A percentile compares a stretch with the other conserved stretches of the same genome.
Evolutionary conservation across 2,888 invertebrate species (phyloP).

Genomic region (Chironomus riparius): DNA sequence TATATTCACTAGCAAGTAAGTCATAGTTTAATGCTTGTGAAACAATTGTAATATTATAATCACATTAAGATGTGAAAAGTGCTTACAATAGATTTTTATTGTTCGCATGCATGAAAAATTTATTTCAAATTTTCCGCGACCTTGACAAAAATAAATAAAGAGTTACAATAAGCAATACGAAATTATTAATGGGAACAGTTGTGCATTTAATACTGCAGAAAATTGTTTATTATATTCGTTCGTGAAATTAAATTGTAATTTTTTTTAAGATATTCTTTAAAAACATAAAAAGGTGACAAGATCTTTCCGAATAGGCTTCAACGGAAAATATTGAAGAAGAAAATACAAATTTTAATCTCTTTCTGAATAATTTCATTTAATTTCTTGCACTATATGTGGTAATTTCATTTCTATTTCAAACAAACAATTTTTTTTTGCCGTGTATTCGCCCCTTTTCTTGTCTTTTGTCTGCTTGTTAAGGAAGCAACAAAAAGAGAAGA

Average conservation of each 20-base stretch:
- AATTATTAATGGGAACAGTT: not conserved
- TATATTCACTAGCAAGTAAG: not conserved
- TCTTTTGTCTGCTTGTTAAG: not conserved
- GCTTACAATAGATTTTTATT: not conserved
- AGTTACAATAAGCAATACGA: not conserved
- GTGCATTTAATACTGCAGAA: not conserved
- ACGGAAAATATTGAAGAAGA: no score
- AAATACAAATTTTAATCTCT: conserved; percentile 4
- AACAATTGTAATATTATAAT: conserved; percentile 4
- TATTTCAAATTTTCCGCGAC: not conserved
- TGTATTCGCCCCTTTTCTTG: not conserved
- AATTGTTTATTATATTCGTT: not conserved
- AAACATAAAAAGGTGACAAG: not conserved
- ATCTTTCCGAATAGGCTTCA: not conserved
- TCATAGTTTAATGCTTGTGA: not conserved
- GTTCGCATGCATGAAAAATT: conserved; percentile 4
- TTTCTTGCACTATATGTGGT: conserved; percentile 8
- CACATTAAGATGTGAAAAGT: conserved; percentile 9
- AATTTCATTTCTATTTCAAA: not conserved
- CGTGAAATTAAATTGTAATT: not conserved
- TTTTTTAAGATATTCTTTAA: no score
- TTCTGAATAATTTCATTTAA: not conserved
- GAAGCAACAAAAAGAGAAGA: not conserved
- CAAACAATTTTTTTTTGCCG: not conserved
- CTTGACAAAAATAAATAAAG: not conserved